A percentile compares a stretch with the other conserved stretches of the same genome.
Evolutionary conservation across 2,113 vertebrate species (phyloP).

Genomic region (Girardinichthys multiradiatus): DNA sequence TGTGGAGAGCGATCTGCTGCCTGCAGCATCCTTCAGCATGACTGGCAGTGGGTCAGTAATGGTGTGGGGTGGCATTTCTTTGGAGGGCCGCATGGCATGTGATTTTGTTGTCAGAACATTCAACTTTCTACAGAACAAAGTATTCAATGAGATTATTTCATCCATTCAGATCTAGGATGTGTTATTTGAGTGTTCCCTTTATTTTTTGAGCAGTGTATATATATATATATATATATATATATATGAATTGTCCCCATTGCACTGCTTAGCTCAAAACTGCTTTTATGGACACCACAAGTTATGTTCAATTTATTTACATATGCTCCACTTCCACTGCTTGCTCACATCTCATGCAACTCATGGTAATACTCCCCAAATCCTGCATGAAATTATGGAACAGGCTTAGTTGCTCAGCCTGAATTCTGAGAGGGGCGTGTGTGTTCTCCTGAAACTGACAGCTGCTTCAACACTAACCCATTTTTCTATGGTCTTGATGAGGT

Average conservation of each 20-base stretch:
- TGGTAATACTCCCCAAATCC: slow-evolving; percentile 55
- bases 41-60: no score
- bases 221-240: no score
- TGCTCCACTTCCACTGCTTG: slow-evolving; percentile 46
- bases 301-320: slow-evolving; percentile 59
- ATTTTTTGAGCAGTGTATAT: no score
- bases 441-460: slow-evolving; percentile 33
- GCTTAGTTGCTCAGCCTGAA: slow-evolving; percentile 42
- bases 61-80: no score
- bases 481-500: slow-evolving; percentile 24
- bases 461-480: slow-evolving; percentile 25
- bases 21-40: no score
- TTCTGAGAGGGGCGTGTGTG: slow-evolving; percentile 35
- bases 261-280: slow-evolving; percentile 2
- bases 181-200: no score
- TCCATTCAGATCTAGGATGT: no score
- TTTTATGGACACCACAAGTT: slow-evolving; percentile 32
- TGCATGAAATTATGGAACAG: slow-evolving; percentile 64
- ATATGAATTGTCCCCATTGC: background rate
- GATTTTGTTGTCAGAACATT: no score
- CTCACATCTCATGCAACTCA: slow-evolving; percentile 64
- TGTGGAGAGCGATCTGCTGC: no score
- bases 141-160: no score
- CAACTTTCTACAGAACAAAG: no score
- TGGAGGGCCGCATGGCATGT: no score